A percentile compares a stretch with the other conserved stretches of the same genome.
Evolutionary conservation across 2,113 vertebrate species (phyloP).

Genomic region (Chinchilla lanigera): DNA sequence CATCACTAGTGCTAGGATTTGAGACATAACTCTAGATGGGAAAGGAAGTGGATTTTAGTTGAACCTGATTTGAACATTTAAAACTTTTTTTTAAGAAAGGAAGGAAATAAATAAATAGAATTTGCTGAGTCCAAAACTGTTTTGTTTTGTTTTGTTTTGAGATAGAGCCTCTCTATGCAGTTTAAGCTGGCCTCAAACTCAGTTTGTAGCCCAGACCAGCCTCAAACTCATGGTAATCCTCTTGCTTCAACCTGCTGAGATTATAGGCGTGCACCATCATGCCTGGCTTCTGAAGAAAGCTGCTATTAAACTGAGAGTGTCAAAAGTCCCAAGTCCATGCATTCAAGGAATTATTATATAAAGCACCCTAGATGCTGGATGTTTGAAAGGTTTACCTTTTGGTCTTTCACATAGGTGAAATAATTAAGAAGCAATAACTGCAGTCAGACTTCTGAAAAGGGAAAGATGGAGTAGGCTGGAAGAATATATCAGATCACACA

Average conservation of each 20-base stretch:
- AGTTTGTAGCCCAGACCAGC: background rate
- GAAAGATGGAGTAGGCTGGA: background rate
- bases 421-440: background rate
- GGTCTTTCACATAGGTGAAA: background rate
- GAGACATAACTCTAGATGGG: background rate
- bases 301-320: background rate
- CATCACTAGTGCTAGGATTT: conserved; percentile 10
- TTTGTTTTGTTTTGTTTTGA: background rate
- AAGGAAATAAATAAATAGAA: conserved; percentile 5
- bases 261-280: background rate
- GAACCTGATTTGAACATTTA: conserved; percentile 31
- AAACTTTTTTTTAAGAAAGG: conserved; percentile 21
- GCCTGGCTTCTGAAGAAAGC: background rate
- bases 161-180: background rate
- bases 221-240: background rate
- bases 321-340: background rate
- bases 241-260: background rate
- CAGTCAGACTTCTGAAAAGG: background rate
- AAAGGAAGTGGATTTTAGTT: conserved; percentile 44
- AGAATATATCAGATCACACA: background rate
- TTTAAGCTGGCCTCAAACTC: background rate
- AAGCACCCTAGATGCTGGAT: background rate
- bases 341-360: background rate
- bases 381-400: background rate
- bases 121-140: background rate